These are phyloP conservation scores for Sylvicapra grimmia DNA, from an alignment of 2,113 vertebrate species.

Conservation along the genomic window DNA sequence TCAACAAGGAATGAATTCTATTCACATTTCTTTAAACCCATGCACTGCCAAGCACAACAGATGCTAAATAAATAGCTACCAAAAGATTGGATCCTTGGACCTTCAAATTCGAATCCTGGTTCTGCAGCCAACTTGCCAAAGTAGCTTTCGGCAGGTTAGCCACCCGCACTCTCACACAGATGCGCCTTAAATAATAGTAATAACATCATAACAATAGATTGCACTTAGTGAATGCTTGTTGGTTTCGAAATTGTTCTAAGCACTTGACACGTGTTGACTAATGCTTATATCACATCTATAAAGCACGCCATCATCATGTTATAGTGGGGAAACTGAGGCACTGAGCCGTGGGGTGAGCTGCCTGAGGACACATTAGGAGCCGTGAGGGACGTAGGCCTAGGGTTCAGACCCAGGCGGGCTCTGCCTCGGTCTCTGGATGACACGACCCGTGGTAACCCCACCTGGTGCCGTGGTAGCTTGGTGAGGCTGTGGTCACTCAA, in stretches of 20 bases:
- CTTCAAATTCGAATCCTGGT: background rate
- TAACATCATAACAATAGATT: background rate
- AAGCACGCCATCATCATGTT: background rate
- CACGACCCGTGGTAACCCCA: rapidly evolving
- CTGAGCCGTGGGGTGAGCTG: background rate
- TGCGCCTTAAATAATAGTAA: background rate
- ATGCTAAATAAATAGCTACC: background rate
- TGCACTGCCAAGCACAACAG: background rate
- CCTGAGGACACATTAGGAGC: background rate
- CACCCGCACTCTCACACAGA: background rate
- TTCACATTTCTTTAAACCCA: background rate
- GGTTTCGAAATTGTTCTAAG: background rate
- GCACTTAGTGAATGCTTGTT: background rate
- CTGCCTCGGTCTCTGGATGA: background rate
- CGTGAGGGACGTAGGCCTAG: background rate
- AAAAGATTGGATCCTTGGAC: background rate
- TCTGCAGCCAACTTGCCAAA: background rate
- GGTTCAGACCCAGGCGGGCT: background rate
- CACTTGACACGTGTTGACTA: background rate
- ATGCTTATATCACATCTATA: background rate
- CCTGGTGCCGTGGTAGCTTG: rapidly evolving
- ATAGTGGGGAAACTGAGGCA: background rate
- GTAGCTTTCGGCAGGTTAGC: background rate
- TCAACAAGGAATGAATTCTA: background rate
- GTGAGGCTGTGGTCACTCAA: background rate